Base-by-base conservation (phyloP, 2,888 invertebrate species). In the Ecliptopera silaceata region DNA sequence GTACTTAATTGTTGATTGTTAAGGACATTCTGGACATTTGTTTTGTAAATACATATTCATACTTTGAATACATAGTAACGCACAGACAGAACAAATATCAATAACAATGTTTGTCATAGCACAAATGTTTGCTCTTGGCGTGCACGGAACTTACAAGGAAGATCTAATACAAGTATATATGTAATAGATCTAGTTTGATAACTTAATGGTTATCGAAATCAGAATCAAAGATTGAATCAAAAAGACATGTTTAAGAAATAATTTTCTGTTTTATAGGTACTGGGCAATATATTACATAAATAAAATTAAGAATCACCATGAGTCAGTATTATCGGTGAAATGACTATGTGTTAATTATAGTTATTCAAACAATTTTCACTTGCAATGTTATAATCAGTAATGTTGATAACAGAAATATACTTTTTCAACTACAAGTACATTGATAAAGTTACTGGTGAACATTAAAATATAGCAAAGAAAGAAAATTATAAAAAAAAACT, bases 331-430 rank as follows among this genome's bases (percentile, higher is more conserved):
- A 43, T 43, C 26, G 26, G 20, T 36, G 1, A 36, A 50, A 50
- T 34, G 38, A 38, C 29, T 4, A 52, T 29, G 43, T 44, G 32
- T 45, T 31, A 20, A 20, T 15, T 20, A 18, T 29, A 31, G 45
- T 45, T 39, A 44, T 20, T 39, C 2, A 31, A 45, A 32, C 52
- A 46, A 26, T 32, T 34, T n/a, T 5, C 18, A 15, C 6, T 34
- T 26, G 22, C 26, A 54, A 36, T 41, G 22, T 26, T 12, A 36
- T n/a, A 39, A 39, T 52, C 34, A 26, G 41, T 41, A 18, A 32
- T 18, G 26, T 32, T 46, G 53, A 47, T 54, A 54, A 54, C 12
- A 36, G n/a, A 29, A 39, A 38, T 32, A 6, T 2, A 18, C 17
- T 18, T 17, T 46, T 20, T 44, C 15, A 15, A 32, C 12, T n/a